Evolutionary conservation across 2,888 invertebrate genomes (phyloP).

Genomic region (Coronaproctus castanopsis): DNA sequence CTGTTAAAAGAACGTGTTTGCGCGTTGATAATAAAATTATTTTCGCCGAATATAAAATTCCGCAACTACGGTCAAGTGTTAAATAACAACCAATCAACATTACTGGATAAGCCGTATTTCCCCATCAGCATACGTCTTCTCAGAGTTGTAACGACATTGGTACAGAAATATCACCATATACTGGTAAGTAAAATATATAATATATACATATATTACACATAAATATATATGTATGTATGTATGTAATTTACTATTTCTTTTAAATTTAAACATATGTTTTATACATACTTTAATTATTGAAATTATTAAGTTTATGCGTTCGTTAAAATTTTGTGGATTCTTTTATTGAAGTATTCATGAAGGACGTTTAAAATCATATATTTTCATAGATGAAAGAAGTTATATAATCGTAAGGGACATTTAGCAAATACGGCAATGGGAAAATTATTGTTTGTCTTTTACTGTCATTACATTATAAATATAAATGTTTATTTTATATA

Average conservation of each 20-base stretch:
- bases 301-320: too few species aligned
- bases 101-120: slow-evolving; percentile 80
- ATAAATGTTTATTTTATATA: too few species aligned
- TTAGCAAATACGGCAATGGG: not conserved
- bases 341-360: too few species aligned
- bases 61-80: slow-evolving; percentile 28
- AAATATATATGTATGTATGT: too few species aligned
- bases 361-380: too few species aligned
- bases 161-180: slow-evolving; percentile 78
- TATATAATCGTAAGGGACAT: not conserved
- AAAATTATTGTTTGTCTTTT: too few species aligned
- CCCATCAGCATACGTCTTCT: slow-evolving; percentile 89
- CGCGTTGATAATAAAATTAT: slow-evolving; percentile 91
- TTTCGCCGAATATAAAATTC: slow-evolving; percentile 96
- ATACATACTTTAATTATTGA: too few species aligned
- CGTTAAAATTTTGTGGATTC: too few species aligned
- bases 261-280: too few species aligned
- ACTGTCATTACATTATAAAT: too few species aligned
- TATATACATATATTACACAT: too few species aligned
- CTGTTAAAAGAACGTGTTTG: slow-evolving; percentile 91
- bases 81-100: slow-evolving; percentile 17
- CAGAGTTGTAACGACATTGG: slow-evolving; percentile 74
- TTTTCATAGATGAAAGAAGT: not conserved
- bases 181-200: slow-evolving; percentile 38
- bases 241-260: too few species aligned